phyloP scores from a whole-genome alignment of 2,113 vertebrate species.

The Myotis lucifugus region DNA sequence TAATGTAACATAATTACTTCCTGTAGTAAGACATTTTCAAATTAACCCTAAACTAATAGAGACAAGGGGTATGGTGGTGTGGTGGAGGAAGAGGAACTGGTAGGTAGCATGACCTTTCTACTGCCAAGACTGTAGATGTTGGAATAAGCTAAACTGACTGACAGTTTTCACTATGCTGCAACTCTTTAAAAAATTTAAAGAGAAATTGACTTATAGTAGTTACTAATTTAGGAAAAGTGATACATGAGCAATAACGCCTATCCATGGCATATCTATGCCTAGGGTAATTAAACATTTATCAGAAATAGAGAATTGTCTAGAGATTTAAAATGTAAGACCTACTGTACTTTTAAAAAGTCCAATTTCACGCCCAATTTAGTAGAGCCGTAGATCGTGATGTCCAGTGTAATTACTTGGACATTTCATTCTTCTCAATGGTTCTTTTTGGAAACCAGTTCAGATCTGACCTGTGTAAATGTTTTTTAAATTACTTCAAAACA shows the following conservation, averaged over 20 bases:
- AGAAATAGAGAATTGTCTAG: constrained; percentile 64
- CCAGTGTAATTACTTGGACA: constrained; percentile 71
- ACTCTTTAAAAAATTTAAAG: constrained; percentile 5
- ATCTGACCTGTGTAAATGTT: constrained; percentile 77
- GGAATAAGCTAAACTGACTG: not conserved
- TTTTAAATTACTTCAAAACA: constrained; percentile 77
- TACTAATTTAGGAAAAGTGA: constrained; percentile 68
- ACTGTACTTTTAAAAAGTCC: constrained; percentile 65
- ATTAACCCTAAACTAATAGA: constrained; percentile 68
- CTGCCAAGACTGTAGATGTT: not conserved
- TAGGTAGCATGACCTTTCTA: not conserved
- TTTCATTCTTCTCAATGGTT: constrained; percentile 69
- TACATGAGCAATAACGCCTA: not conserved
- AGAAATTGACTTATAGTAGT: constrained; percentile 41
- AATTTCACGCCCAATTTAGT: constrained; percentile 71
- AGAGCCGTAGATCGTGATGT: constrained; percentile 62
- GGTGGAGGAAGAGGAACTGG: not conserved
- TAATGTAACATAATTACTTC: constrained; percentile 76
- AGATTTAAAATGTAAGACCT: constrained; percentile 65
- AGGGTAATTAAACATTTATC: constrained; percentile 67
- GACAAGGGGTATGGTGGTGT: not conserved
- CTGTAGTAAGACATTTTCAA: constrained; percentile 67
- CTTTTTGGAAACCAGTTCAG: constrained; percentile 75
- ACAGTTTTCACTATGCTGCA: not conserved
- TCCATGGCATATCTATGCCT: constrained; percentile 36